Base-by-base conservation (phyloP, 2,113 vertebrate genomes). In the Nannospalax galili region DNA sequence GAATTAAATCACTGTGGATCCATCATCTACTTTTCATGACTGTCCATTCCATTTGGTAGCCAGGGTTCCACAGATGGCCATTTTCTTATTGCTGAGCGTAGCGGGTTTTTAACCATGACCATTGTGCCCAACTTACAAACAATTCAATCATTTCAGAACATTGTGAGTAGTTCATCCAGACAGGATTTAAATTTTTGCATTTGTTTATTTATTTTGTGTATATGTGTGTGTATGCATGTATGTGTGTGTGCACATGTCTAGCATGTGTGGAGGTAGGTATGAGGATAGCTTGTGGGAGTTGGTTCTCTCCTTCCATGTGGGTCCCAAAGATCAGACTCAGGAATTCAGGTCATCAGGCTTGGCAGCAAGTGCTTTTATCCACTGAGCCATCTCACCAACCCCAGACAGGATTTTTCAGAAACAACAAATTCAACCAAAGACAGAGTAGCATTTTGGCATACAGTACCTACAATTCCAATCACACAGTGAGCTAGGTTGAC, bases 1-100 rank as follows among this genome's bases (percentile, higher is more conserved):
- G 96, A 98, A 98, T 98, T 97, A 98, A 98, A 98, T 97, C 98
- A 98, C 97, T 97, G 97, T 98, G 98, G 96, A 98, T 97, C 97
- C 97, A 98, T 92, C 90, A 97, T 97, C 94, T 97, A 91, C 96
- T 97, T 98, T 97, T 98, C 97, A 97, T 97, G 97, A 92, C 97
- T 98, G 96, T 97, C 97, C 97, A 97, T 98, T 97, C 98, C 94
- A 26, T 96, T 96, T 97, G 98, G 96, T 98, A 92, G 97, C 74
- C 94, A 93, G 91, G 90, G 79, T 95, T 97, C 92, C 96, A 93
- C 91, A 96, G 95, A 96, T 94, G 19, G 92, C 93, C 98, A 96
- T 81, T 94, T 97, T 87, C 97, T 92, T 97, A 96, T 95, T 96
- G 96, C 62, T 95, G 87, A 97, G 96, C 93, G 95, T 97, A 97